Conservation (phyloP, 2,797 vertebrate genomes). For the Schizothorax lantsangensis region DNA sequence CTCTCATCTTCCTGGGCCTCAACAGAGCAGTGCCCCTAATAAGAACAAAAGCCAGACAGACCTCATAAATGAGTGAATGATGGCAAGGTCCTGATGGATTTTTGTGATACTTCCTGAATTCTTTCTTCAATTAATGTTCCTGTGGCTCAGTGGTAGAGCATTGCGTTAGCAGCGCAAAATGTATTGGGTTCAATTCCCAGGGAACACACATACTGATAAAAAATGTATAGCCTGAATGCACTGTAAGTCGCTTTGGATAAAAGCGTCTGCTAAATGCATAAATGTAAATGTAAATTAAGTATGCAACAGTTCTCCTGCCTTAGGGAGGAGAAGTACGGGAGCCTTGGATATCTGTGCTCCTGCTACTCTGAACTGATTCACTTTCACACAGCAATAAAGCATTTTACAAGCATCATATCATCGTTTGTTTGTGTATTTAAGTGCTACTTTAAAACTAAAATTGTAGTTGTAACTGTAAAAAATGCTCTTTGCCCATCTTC, state of each 20-base stretch:
- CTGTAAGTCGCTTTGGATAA: too few species aligned
- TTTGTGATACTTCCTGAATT: conserved; percentile 1
- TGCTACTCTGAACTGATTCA: conserved; percentile 68
- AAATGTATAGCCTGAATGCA: too few species aligned
- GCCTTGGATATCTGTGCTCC: conserved; percentile 51
- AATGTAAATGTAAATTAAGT: background rate
- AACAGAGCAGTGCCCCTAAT: conserved; percentile 30
- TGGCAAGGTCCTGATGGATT: conserved; percentile 19
- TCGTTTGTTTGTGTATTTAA: conserved; percentile 10
- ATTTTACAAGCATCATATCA: conserved; percentile 49
- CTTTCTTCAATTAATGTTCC: background rate
- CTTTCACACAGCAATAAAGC: conserved; percentile 65
- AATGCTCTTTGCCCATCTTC: background rate
- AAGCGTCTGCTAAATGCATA: too few species aligned
- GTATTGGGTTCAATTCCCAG: too few species aligned
- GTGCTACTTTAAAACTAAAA: background rate
- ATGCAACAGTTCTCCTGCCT: background rate
- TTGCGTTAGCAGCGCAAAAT: too few species aligned
- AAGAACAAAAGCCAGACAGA: conserved; percentile 31
- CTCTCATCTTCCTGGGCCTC: conserved; percentile 51
- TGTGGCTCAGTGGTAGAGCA: too few species aligned
- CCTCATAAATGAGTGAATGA: conserved; percentile 39
- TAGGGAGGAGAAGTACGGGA: background rate
- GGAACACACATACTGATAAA: too few species aligned
- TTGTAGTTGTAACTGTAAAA: background rate